phyloP scores from a whole-genome alignment of 1,140 invertebrate genomes.

The Homarus americanus region DNA sequence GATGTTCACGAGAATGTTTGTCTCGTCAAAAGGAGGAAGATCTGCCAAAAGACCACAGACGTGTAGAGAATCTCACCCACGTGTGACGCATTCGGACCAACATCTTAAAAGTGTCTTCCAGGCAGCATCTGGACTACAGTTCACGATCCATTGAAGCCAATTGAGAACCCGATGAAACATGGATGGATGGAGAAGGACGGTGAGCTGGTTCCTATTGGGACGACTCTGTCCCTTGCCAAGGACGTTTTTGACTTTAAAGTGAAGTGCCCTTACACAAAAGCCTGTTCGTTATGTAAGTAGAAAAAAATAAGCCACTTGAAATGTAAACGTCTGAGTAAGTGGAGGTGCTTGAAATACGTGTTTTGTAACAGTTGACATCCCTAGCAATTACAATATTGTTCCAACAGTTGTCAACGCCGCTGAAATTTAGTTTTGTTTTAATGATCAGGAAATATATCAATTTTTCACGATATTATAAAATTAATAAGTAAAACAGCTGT shows the following conservation, averaged over 20 bases:
- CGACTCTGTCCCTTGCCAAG: slow-evolving; percentile 29
- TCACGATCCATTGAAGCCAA: background rate
- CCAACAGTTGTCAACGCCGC: too few species aligned
- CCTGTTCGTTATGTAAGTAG: slow-evolving; percentile 27
- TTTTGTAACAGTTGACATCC: too few species aligned
- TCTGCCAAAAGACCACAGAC: slow-evolving; percentile 14
- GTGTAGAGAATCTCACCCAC: slow-evolving; percentile 26
- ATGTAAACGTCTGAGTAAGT: too few species aligned
- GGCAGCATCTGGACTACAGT: slow-evolving; percentile 30
- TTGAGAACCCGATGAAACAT: slow-evolving; percentile 17
- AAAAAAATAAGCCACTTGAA: background rate
- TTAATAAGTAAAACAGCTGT: too few species aligned
- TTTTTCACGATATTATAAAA: too few species aligned
- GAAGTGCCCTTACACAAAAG: slow-evolving; percentile 27
- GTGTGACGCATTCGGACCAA: slow-evolving; percentile 26
- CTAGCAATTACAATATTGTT: too few species aligned
- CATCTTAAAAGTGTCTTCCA: slow-evolving; percentile 40
- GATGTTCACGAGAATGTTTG: too few species aligned
- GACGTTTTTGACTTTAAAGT: slow-evolving; percentile 17
- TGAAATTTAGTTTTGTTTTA: too few species aligned
- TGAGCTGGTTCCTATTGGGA: slow-evolving; percentile 19
- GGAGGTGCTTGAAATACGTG: too few species aligned
- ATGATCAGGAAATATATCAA: too few species aligned
- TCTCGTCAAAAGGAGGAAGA: slow-evolving; percentile 11
- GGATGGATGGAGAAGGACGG: slow-evolving; percentile 11